Evolutionary conservation across 2,888 invertebrate genomes (phyloP).

Genomic region (Archips xylosteana): DNA sequence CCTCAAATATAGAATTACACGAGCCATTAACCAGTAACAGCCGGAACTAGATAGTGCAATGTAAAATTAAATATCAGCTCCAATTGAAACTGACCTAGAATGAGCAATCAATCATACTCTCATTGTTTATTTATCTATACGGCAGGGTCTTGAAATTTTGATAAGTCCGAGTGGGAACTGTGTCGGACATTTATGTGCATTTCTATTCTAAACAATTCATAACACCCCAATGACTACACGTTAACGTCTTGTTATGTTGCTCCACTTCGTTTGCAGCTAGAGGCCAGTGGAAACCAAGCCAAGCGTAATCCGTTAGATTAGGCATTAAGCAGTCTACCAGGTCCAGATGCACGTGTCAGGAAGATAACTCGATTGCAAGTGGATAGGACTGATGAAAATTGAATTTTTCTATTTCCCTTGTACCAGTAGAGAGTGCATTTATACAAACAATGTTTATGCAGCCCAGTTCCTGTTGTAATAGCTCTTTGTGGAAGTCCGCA

Average conservation of each 20-base stretch:
- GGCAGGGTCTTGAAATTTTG: constrained; percentile 30
- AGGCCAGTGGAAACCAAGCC: constrained; percentile 24
- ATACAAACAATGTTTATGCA: constrained; percentile 11
- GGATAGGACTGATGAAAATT: background rate
- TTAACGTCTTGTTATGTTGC: constrained; percentile 22
- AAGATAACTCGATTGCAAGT: background rate
- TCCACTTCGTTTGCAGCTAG: constrained; percentile 7
- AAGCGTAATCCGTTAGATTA: constrained; percentile 4
- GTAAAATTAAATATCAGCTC: constrained; percentile 24
- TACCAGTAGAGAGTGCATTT: background rate
- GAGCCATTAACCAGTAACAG: constrained; percentile 26
- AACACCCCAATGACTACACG: constrained; percentile 2
- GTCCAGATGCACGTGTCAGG: background rate
- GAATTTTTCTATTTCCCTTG: background rate
- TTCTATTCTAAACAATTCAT: constrained; percentile 6
- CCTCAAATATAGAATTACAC: constrained; percentile 30
- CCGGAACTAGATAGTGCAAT: constrained; percentile 40
- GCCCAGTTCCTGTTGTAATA: constrained; percentile 17
- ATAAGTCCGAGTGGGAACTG: constrained; percentile 30
- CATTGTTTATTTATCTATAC: constrained; percentile 36
- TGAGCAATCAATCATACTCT: constrained; percentile 32
- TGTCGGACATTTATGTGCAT: constrained; percentile 10
- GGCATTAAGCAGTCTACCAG: background rate
- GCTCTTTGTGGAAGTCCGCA: constrained; percentile 57
- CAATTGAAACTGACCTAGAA: constrained; percentile 38